Base-by-base conservation (phyloP, 2,888 invertebrate species). In the Galerucella calmariensis region DNA sequence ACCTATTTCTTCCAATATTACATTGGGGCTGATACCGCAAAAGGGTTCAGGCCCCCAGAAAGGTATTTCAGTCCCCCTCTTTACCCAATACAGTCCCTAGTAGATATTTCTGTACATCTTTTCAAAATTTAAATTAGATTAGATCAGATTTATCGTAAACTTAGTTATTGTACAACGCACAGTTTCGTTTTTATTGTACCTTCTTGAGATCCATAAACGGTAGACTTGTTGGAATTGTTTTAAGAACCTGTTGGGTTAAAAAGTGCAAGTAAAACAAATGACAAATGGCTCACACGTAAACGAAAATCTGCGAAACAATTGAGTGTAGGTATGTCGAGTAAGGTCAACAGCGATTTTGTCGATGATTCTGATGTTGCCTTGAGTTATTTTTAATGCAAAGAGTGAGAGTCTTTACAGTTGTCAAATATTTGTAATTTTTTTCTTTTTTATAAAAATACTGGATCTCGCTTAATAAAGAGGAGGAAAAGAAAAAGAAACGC, bases 191-290 rank as follows among this genome's bases (percentile, higher is more conserved):
- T 56, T 56, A 20, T 20, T 20, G 8, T 56, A 51, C 51, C 56
- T 20, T 56, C 56, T 9, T 56, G 20, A 56, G 56, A 56, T 56
- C 56, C 56, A 20, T 56, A 16, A 56, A 56, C 8, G 56, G 56
- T 35, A 35, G 35, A 35, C 35, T 35, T 8, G 35, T 20, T 16
- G 2, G 59, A 56, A 27, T 20, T 2, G 56, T 20, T 56, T 20
- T n/a, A 56, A 56, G 20, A 56, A 56, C 56, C 20, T 56, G 56
- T 56, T 3, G 56, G 16, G 20, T 16, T 41, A 62, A 69, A 67
- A 69, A 69, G 69, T 69, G 69, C 63, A 62, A 69, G 69, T 69
- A 62, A 62, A 69, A 24, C 46, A 68, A 48, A n/a, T 69, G 68
- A 59, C 59, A 69, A 69, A 69, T 69, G 20, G 46, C 59, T 16